phyloP scores from a whole-genome alignment of 2,888 invertebrate genomes.

The Camponotus fellah region DNA sequence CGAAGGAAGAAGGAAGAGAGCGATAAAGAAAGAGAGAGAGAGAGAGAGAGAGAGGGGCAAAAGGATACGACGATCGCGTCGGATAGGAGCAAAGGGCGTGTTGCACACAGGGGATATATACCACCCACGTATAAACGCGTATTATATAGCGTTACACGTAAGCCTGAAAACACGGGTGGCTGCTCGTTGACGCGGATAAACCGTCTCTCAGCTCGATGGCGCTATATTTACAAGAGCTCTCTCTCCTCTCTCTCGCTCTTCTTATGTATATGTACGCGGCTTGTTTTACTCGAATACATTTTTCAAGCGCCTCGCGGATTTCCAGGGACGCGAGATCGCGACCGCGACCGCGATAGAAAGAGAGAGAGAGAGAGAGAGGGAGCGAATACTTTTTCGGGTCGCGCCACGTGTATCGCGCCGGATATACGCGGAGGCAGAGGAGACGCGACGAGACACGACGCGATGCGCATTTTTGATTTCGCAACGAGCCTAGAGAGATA shows the following conservation, averaged over 20 bases:
- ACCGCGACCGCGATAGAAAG: not conserved
- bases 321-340: constrained; percentile 26
- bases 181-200: constrained; percentile 72
- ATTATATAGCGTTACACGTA: constrained; percentile 66
- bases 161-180: constrained; percentile 71
- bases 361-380: not conserved
- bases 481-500: constrained; percentile 52
- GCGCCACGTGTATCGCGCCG: constrained; percentile 48
- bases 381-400: constrained; percentile 47
- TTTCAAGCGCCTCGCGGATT: constrained; percentile 51
- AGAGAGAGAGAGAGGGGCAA: constrained; percentile 26
- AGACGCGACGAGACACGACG: constrained; percentile 13
- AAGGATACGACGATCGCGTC: constrained; percentile 25
- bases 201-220: constrained; percentile 61
- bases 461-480: constrained; percentile 53
- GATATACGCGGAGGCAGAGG: constrained; percentile 35
- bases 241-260: not conserved
- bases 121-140: constrained; percentile 66
- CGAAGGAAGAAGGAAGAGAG: not conserved
- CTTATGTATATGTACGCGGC: not conserved
- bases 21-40: not conserved
- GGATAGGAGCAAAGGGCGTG: constrained; percentile 47
- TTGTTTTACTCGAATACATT: constrained; percentile 48
- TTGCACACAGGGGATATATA: constrained; percentile 64
- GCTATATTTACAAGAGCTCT: constrained; percentile 69